A percentile compares a stretch with the other conserved stretches of the same genome.
Evolutionary conservation across 2,797 vertebrate species (phyloP).

Genomic region (Anguilla anguilla): DNA sequence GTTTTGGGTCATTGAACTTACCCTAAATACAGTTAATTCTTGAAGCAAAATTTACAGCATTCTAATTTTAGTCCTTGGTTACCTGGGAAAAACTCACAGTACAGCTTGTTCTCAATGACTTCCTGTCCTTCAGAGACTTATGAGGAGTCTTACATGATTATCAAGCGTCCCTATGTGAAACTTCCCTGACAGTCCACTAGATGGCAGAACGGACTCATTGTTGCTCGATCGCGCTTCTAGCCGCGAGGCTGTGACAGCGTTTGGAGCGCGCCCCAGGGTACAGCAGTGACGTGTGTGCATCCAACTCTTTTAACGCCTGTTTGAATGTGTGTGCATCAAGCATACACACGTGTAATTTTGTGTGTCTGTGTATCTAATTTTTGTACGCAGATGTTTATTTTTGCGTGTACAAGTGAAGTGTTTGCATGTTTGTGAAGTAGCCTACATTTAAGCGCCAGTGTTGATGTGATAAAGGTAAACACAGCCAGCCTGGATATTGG

Average conservation of each 20-base stretch:
- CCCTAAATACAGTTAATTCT: neutral
- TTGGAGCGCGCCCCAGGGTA: neutral
- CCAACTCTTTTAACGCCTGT: neutral
- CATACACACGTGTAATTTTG: neutral
- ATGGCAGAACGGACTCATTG: constrained; percentile 23
- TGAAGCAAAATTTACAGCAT: neutral
- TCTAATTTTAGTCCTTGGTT: neutral
- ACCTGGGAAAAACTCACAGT: constrained; percentile 9
- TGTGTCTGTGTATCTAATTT: neutral
- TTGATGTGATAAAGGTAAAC: neutral
- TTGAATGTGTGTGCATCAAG: neutral
- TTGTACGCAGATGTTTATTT: neutral
- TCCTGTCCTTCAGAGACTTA: constrained; percentile 8
- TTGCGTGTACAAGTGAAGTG: neutral
- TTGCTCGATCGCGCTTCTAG: neutral
- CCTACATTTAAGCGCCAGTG: neutral
- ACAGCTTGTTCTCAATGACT: constrained; percentile 18
- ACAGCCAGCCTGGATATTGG: neutral
- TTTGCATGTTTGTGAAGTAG: neutral
- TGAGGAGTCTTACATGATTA: neutral
- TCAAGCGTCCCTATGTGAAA: neutral
- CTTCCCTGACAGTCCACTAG: constrained; percentile 17
- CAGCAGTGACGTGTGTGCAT: constrained; percentile 1
- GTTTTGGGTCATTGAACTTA: neutral
- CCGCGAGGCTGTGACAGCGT: neutral